Evolutionary conservation across 2,888 invertebrate genomes (phyloP).

Genomic region (Synanthedon tipuliformis): DNA sequence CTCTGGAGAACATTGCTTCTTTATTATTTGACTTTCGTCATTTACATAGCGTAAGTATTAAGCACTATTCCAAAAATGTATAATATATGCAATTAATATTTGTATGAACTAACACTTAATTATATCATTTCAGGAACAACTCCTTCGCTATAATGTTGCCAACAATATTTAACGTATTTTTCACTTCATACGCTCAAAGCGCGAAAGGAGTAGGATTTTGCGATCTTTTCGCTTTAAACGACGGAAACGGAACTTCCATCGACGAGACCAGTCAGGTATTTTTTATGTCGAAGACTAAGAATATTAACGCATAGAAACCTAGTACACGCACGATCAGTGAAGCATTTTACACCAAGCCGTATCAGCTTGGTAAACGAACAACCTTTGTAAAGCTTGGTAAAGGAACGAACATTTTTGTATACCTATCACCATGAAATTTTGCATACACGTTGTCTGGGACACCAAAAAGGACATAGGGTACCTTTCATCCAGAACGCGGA

Average conservation of each 20-base stretch:
- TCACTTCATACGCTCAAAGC: constrained; percentile 43
- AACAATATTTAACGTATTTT: constrained; percentile 68
- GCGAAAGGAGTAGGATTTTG: constrained; percentile 37
- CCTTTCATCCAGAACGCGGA: no score
- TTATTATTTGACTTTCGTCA: constrained; percentile 71
- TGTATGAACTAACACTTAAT: neutral
- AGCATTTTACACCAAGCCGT: no score
- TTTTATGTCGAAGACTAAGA: no score
- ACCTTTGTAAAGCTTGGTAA: no score
- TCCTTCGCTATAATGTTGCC: constrained; percentile 70
- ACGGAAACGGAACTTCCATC: neutral
- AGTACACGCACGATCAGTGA: no score
- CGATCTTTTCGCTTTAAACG: constrained; percentile 23
- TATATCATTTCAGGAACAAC: constrained; percentile 42
- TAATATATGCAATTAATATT: neutral
- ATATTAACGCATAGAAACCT: no score
- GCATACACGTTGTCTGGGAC: no score
- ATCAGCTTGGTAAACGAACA: no score
- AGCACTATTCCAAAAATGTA: neutral
- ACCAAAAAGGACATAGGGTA: no score
- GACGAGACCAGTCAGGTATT: neutral
- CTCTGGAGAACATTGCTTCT: constrained; percentile 62
- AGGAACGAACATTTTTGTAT: no score
- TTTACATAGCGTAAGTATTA: constrained; percentile 73
- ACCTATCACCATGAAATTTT: no score